Evolutionary conservation across 1,140 invertebrate genomes (phyloP).

Genomic region (Trichonephila inaurata): DNA sequence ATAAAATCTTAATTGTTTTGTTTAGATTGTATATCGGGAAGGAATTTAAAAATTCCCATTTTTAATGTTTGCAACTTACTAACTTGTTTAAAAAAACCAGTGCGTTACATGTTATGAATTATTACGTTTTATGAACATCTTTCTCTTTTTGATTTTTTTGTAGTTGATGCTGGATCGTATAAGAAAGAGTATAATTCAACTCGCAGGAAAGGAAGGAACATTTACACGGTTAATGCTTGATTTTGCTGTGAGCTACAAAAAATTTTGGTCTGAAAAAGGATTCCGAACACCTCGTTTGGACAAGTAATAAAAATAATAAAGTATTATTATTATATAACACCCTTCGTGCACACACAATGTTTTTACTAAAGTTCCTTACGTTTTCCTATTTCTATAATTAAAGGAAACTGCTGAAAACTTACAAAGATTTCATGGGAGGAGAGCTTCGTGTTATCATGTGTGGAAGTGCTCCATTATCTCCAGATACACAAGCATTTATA

Average conservation of each 20-base stretch:
- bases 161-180: slow-evolving; percentile 96
- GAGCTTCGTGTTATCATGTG: slow-evolving; percentile 91
- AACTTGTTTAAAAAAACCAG: no score
- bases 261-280: slow-evolving; percentile 83
- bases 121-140: neutral
- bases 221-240: slow-evolving; percentile 91
- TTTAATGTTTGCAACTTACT: no score
- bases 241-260: slow-evolving; percentile 95
- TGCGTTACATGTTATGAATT: neutral
- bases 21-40: no score
- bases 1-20: no score
- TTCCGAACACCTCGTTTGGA: slow-evolving; percentile 80
- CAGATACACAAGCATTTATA: slow-evolving; percentile 97
- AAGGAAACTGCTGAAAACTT: slow-evolving; percentile 80
- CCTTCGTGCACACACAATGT: no score
- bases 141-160: slow-evolving; percentile 49
- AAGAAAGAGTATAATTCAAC: slow-evolving; percentile 95
- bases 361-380: neutral
- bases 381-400: neutral
- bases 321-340: no score
- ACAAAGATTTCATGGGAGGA: slow-evolving; percentile 86
- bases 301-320: slow-evolving; percentile 24
- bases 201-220: slow-evolving; percentile 86
- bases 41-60: no score
- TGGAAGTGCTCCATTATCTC: slow-evolving; percentile 96